Percentiles rank a stretch among this genome's conserved stretches.
phyloP scores from a whole-genome alignment of 2,797 vertebrate species.

The Poecilia wingei region DNA sequence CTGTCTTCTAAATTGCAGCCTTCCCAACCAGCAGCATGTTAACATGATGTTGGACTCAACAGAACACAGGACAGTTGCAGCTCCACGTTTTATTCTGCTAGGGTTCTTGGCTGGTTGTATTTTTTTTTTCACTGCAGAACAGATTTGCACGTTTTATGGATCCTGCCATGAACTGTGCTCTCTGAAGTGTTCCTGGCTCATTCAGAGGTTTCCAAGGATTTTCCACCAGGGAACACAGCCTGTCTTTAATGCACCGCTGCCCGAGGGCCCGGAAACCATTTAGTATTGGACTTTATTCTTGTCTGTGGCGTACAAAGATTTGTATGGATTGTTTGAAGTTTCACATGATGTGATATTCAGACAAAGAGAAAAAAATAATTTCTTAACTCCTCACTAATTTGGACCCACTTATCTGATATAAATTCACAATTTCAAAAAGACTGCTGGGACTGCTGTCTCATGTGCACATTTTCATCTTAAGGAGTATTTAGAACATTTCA shows the following conservation, averaged over 20 bases:
- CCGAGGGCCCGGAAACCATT: background rate
- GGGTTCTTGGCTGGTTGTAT: background rate
- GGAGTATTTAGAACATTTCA: background rate
- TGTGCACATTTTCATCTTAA: background rate
- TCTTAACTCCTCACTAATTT: background rate
- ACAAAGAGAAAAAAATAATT: background rate
- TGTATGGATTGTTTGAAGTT: background rate
- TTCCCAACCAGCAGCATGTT: background rate
- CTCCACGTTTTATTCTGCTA: background rate
- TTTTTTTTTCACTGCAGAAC: background rate
- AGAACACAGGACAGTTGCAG: background rate
- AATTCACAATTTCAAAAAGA: background rate
- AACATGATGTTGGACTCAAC: background rate
- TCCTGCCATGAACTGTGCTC: background rate
- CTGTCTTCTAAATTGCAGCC: background rate
- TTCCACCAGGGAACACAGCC: background rate
- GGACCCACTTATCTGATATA: background rate
- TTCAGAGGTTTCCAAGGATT: conserved; percentile 4
- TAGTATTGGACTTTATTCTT: background rate
- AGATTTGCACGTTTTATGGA: background rate
- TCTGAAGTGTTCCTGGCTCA: conserved; percentile 1
- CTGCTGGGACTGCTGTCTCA: no score
- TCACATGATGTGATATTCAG: background rate
- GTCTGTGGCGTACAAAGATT: background rate
- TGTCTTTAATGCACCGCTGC: background rate